These are phyloP conservation scores for Euzophera pinguis DNA, from an alignment of 2,888 invertebrate genomes.

Conservation along the genomic window DNA sequence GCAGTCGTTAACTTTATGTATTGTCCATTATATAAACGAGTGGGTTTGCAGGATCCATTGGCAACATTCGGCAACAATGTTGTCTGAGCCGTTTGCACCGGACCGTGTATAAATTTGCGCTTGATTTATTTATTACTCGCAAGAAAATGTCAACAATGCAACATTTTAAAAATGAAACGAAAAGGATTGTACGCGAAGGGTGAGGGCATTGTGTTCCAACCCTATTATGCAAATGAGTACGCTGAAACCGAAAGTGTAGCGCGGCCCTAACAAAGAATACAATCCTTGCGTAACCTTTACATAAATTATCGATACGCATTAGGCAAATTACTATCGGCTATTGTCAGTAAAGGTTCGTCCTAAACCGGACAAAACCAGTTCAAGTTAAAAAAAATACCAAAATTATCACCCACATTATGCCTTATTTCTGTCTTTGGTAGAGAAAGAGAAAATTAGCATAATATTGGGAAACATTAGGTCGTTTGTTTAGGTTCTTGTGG, in stretches of 20 bases:
- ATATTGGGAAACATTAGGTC: slow-evolving; percentile 45
- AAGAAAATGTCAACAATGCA: slow-evolving; percentile 72
- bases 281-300: slow-evolving; percentile 60
- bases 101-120: slow-evolving; percentile 61
- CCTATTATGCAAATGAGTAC: slow-evolving; percentile 76
- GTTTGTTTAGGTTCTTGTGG: slow-evolving; percentile 73
- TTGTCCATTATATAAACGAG: slow-evolving; percentile 34
- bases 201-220: slow-evolving; percentile 57
- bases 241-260: slow-evolving; percentile 74
- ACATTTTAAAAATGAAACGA: slow-evolving; percentile 72
- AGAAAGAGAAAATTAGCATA: slow-evolving; percentile 63
- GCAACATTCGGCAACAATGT: slow-evolving; percentile 55
- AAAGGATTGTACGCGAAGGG: slow-evolving; percentile 67
- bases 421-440: slow-evolving; percentile 28
- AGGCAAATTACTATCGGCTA: slow-evolving; percentile 58
- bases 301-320: slow-evolving; percentile 75
- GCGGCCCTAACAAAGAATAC: slow-evolving; percentile 45
- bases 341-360: slow-evolving; percentile 43
- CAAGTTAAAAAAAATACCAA: slow-evolving; percentile 44
- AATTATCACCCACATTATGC: slow-evolving; percentile 50
- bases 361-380: slow-evolving; percentile 47
- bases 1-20: slow-evolving; percentile 32
- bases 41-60: slow-evolving; percentile 29
- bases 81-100: slow-evolving; percentile 45
- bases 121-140: slow-evolving; percentile 76